These are phyloP conservation scores for Dermatemys mawii DNA, from an alignment of 2,113 vertebrate species.

Conservation along the genomic window DNA sequence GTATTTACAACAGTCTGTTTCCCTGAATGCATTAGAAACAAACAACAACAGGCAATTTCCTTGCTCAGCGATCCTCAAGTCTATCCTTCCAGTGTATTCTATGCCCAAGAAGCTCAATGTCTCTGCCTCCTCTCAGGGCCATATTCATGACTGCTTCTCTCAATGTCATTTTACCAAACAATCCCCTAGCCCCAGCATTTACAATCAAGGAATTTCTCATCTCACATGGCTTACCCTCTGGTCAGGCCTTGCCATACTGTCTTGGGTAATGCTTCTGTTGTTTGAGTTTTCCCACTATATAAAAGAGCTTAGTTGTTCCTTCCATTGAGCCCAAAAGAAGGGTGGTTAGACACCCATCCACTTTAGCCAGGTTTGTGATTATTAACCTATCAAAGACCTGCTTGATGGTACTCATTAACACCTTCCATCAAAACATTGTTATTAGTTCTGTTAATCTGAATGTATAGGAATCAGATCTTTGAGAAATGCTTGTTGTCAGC, in stretches of 20 bases:
- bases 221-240: not conserved
- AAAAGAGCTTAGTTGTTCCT: not conserved
- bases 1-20: slow-evolving; percentile 4
- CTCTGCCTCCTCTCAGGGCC: not conserved
- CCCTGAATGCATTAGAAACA: not conserved
- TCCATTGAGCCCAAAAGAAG: not conserved
- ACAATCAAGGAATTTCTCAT: not conserved
- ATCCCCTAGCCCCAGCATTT: not conserved
- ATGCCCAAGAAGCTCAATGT: not conserved
- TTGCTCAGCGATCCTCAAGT: not conserved
- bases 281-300: not conserved
- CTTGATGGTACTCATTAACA: not conserved
- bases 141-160: not conserved
- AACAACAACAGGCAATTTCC: not conserved
- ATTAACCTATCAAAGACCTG: not conserved
- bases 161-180: not conserved
- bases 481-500: slow-evolving; percentile 2
- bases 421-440: not conserved
- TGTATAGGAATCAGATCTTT: slow-evolving; percentile 16
- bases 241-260: not conserved
- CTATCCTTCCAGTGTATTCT: not conserved
- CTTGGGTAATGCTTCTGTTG: not conserved
- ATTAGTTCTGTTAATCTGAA: not conserved
- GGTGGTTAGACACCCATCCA: not conserved
- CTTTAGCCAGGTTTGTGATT: not conserved